Evolutionary conservation across 2,797 vertebrate genomes (phyloP), one percentile per base, ranked within the genome.

Genomic region (Carduelis carduelis): DNA sequence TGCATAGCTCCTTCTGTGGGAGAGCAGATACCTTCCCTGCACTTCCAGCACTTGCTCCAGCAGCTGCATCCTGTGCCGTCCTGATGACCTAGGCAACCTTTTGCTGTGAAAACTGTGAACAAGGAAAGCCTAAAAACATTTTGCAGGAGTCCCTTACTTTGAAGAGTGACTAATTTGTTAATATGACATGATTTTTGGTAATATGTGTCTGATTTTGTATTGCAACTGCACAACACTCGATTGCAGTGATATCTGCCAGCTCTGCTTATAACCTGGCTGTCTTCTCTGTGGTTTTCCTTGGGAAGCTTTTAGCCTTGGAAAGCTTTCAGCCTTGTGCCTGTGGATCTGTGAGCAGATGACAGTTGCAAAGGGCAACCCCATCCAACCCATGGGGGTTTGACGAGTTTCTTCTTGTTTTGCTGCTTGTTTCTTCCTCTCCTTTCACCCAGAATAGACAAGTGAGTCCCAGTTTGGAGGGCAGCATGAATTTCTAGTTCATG

Each of bases 41-140:
- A 23, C n/a, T 63, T 30, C 5, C 26, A 0, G 23, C 0, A 0
- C 32, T 35, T 60, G 24, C 65, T 92, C 46, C 17, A 28, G 6
- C 20, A 79, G 23, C 89, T 41, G 3, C 20, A 12, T 23, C 37
- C 6, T 34, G 1, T 39, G 15, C 34, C 20, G 12, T 24, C 47
- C 43, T 44, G 49, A 23, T 72, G 30, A 6, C 30, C 32, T 34
- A 56, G 39, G 32, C 52, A 66, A 56, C 81, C 13, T 47, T 70
- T 8, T 16, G 34, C 39, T 47, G 32, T 57, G 14, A 65, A 70
- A 83, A 39, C 7, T 34, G 15, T 60, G 20, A 59, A 47, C 49
- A 32, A 41, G 28, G 18, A 44, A 52, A 49, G 22, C 43, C 47
- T 89, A 13, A 61, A 75, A 71, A 39, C 1, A 0, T 56, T 86